Evolutionary conservation across 2,113 vertebrate genomes (phyloP).

Genomic region (Malurus cyaneus): DNA sequence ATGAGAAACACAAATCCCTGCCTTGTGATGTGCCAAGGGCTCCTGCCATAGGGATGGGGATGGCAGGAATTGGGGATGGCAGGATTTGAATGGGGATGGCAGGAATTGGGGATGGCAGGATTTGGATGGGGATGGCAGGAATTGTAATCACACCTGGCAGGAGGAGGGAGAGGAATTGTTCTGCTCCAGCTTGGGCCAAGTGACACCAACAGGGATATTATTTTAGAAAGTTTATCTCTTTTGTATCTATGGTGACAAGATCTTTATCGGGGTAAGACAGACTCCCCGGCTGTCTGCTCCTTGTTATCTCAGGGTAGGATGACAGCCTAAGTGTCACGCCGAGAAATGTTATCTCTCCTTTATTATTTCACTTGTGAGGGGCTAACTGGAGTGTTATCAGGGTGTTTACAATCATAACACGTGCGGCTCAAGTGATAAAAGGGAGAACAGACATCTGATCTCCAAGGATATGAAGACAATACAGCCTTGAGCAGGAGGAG

Average conservation of each 20-base stretch:
- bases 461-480: conserved; percentile 72
- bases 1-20: not conserved
- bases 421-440: conserved; percentile 68
- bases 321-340: conserved; percentile 47
- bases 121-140: not conserved
- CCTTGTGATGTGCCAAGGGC: fast-evolving
- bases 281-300: conserved; percentile 27
- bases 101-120: too few relatives aligned
- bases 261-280: conserved; percentile 56
- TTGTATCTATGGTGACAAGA: conserved; percentile 71
- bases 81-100: too few relatives aligned
- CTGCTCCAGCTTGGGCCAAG: conserved; percentile 54
- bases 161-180: not conserved
- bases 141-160: not conserved
- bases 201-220: conserved; percentile 68
- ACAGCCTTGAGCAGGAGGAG: conserved; percentile 56
- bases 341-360: conserved; percentile 67
- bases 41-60: not conserved
- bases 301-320: conserved; percentile 62
- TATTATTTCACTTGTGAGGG: conserved; percentile 71
- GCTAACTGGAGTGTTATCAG: conserved; percentile 66
- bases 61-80: not conserved
- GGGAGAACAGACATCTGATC: conserved; percentile 61
- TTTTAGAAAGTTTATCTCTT: conserved; percentile 72
- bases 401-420: conserved; percentile 68